Base-by-base conservation (phyloP, 2,888 invertebrate genomes). In the Lycia hirtaria region DNA sequence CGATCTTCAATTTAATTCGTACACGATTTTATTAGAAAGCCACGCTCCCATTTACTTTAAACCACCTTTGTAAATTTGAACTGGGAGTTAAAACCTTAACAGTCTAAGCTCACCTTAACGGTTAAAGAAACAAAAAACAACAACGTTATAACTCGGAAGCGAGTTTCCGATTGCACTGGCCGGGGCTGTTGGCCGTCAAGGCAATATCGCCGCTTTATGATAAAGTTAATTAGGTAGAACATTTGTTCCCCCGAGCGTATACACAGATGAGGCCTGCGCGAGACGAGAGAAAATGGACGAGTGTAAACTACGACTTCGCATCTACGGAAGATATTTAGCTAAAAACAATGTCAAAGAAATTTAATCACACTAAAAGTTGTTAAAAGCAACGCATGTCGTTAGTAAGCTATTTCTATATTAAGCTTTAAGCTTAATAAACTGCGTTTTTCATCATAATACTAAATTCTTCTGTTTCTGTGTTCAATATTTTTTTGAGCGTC, bases 211-310 rank as follows among this genome's bases (percentile, higher is more conserved):
- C 75, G 79, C 80, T 87, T 88, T 90, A 90, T 88, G 85, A 88
- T 89, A 86, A 88, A 88, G 84, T 88, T 90, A 90, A 90, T 90
- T 89, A 88, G 87, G 83, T 85, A 80, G 80, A 86, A 86, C 88
- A 88, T 88, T 88, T 80, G 80, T 83, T 89, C 89, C 87, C 89
- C 63, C 72, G 87, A 87, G 88, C 85, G 72, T 70, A 78, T 78
- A 81, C 76, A 84, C 83, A 83, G 84, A 86, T 86, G 82, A 85
- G 85, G 78, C 73, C 77, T 53, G 64, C 60, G 69, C 65, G 76
- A 77, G 30, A 48, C 12, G 20, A 40, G 12, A 10, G n/a, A 33
- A 47, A 45, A 50, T 26, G 45, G 7, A 28, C 20, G n/a, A 52
- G 41, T 41, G 24, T 35, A 28, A 32, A 38, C 20, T 55, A 44